Conservation (phyloP, 23 tunicate genomes). For the Oikopleura vanhoeffeni region DNA sequence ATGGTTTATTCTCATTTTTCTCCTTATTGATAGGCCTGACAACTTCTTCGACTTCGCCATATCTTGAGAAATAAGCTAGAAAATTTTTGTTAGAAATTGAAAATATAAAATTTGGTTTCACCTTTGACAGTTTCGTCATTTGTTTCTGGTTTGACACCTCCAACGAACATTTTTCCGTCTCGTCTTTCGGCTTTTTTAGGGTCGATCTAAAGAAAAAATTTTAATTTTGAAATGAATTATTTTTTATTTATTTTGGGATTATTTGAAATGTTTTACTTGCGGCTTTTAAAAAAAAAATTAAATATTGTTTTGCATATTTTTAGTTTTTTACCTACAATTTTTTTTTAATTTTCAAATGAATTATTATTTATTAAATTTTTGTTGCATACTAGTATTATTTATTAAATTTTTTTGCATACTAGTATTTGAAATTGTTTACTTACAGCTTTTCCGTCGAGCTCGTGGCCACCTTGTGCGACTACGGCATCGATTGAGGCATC, state of each 20-base stretch:
- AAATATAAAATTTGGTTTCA: neutral
- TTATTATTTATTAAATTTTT: too few relatives aligned
- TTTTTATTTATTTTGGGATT: too few relatives aligned
- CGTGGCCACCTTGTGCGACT: neutral
- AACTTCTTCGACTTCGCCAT: constrained; percentile 9
- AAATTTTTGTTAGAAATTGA: too few relatives aligned
- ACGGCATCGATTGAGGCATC: neutral
- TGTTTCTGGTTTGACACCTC: neutral
- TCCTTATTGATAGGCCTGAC: neutral
- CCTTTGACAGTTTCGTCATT: neutral
- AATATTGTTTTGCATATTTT: too few relatives aligned
- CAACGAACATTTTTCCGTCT: constrained; percentile 14
- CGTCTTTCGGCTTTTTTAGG: constrained; percentile 12
- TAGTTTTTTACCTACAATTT: too few relatives aligned
- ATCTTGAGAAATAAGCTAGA: neutral
- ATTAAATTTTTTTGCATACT: too few relatives aligned
- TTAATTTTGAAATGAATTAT: neutral
- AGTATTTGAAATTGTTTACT: too few relatives aligned
- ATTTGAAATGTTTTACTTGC: too few relatives aligned
- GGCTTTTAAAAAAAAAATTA: neutral
- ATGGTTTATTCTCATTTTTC: neutral
- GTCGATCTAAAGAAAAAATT: neutral
- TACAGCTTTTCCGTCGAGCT: constrained; percentile 3
- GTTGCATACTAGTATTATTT: too few relatives aligned
- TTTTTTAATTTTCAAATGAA: too few relatives aligned